Evolutionary conservation across 2,113 vertebrate species (phyloP).

Genomic region (Vulpes lagopus): DNA sequence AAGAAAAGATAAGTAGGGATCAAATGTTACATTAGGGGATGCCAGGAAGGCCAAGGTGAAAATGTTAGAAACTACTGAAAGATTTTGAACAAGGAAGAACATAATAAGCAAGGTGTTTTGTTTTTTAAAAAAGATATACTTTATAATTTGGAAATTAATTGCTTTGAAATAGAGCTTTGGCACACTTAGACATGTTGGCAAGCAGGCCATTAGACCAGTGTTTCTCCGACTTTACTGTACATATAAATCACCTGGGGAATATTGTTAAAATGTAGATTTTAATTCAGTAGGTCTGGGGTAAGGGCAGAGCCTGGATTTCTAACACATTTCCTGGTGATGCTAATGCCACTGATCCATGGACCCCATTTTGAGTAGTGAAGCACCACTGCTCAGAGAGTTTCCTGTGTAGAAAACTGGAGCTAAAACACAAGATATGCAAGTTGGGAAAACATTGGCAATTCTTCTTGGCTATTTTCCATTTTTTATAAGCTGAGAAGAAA

Average conservation of each 20-base stretch:
- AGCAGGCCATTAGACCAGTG: background rate
- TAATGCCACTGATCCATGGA: background rate
- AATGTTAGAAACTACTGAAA: background rate
- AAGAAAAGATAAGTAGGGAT: background rate
- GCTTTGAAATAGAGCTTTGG: slow-evolving; percentile 55
- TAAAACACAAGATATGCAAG: background rate
- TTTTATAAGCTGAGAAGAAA: background rate
- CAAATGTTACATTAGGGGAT: background rate
- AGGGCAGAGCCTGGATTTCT: background rate
- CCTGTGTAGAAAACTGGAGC: background rate
- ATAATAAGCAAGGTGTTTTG: background rate
- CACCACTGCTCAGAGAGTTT: background rate
- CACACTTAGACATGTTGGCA: slow-evolving; percentile 22
- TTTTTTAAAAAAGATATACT: background rate
- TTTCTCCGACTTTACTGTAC: background rate
- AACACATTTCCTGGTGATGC: background rate
- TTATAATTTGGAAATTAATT: slow-evolving; percentile 55
- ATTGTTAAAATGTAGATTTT: background rate
- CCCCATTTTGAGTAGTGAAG: background rate
- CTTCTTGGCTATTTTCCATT: background rate
- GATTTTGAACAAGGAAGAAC: background rate
- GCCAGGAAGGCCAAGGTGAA: background rate
- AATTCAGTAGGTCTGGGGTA: background rate
- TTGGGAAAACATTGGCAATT: background rate
- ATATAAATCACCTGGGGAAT: background rate